These are phyloP conservation scores for Phallusia fumigata DNA, from an alignment of 23 tunicate species.

Conservation along the genomic window DNA sequence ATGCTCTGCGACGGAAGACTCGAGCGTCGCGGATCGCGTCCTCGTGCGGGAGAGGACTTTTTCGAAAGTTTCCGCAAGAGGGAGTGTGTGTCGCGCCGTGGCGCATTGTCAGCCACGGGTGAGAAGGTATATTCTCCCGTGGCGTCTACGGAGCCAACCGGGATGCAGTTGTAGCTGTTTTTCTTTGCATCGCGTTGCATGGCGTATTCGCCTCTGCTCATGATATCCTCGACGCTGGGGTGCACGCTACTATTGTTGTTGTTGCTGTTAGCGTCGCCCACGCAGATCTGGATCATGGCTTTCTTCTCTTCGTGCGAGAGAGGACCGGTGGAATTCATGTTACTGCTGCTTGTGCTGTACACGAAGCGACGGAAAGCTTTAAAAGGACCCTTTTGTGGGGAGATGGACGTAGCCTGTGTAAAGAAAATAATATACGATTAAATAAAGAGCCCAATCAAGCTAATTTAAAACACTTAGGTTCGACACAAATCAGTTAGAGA, in stretches of 20 bases:
- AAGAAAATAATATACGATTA: background rate
- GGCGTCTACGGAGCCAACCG: background rate
- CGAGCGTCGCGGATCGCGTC: slow-evolving; percentile 36
- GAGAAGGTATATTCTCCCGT: background rate
- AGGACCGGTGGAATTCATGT: slow-evolving; percentile 22
- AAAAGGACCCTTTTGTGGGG: slow-evolving; percentile 67
- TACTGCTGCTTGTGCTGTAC: slow-evolving; percentile 25
- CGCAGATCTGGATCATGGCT: slow-evolving; percentile 24
- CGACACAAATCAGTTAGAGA: too few species aligned
- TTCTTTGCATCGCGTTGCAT: background rate
- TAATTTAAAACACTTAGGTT: too few species aligned
- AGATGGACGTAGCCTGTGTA: slow-evolving; percentile 28
- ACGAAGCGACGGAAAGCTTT: slow-evolving; percentile 62
- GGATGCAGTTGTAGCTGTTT: slow-evolving; percentile 10
- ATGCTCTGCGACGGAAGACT: slow-evolving; percentile 68
- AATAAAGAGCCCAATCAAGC: background rate
- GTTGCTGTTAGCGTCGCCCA: slow-evolving; percentile 17
- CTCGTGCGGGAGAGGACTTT: slow-evolving; percentile 26
- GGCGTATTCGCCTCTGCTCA: slow-evolving; percentile 10
- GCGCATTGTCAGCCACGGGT: background rate
- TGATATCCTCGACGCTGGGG: background rate
- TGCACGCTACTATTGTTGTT: slow-evolving; percentile 13
- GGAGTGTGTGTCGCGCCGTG: slow-evolving; percentile 40
- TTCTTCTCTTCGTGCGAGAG: slow-evolving; percentile 40
- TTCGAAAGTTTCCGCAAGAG: slow-evolving; percentile 64